Percentiles rank a stretch among this genome's conserved stretches.
Conservation (phyloP, 2,888 invertebrate species). For the Drosophila suboccidentalis region DNA sequence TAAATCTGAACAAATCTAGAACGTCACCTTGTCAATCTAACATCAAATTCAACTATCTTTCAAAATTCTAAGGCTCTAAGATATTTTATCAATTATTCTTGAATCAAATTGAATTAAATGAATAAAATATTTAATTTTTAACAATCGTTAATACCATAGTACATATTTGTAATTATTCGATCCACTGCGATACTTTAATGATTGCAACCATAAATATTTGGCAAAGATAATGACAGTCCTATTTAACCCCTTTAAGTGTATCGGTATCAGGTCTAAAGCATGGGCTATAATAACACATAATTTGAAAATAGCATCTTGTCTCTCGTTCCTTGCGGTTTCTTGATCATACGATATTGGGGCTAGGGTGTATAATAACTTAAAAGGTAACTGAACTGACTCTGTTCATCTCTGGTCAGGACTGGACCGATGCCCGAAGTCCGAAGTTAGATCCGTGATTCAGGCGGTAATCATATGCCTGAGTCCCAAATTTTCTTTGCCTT, state of each 20-base stretch:
- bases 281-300: constrained; percentile 40
- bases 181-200: no score
- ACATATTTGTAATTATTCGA: no score
- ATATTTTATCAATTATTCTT: not conserved
- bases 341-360: constrained; percentile 22
- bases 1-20: not conserved
- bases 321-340: constrained; percentile 18
- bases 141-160: no score
- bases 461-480: not conserved
- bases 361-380: constrained; percentile 28
- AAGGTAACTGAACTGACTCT: constrained; percentile 8
- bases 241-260: constrained; percentile 8
- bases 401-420: constrained; percentile 1
- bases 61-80: no score
- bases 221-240: not conserved
- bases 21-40: no score
- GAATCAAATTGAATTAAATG: not conserved
- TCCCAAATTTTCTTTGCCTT: constrained; percentile 18
- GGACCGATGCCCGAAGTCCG: not conserved
- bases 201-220: no score
- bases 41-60: no score
- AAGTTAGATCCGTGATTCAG: constrained; percentile 12
- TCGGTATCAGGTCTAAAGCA: constrained; percentile 17
- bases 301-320: constrained; percentile 33
- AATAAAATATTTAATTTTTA: no score